Base-by-base conservation (phyloP, 1,140 invertebrate genomes). In the Drosophila parvula region DNA sequence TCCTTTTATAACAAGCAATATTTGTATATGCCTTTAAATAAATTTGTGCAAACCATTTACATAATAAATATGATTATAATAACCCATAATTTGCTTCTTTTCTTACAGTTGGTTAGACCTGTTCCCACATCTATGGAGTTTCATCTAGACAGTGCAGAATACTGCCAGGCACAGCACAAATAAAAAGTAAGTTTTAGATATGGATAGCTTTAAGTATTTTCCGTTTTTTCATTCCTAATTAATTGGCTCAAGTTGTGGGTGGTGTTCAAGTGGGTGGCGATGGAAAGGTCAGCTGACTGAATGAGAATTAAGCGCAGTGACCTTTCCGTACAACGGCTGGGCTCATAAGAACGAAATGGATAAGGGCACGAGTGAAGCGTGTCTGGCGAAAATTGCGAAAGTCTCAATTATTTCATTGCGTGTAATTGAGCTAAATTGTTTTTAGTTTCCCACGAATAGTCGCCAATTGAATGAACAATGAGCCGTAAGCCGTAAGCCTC, bases 91-190 rank as follows among this genome's bases (percentile, higher is more conserved):
- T 44, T 27, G 11, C 40, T 70, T 28, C 47, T 48, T 1, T 27
- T 12, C 8, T 81, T 92, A 5, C 79, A 92, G 91, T 78, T 92
- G 78, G 90, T 86, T 90, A 79, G 90, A 91, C 91, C 90, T 91
- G 91, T 95, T 93, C 94, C 95, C 94, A 96, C 96, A 96, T 97
- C 97, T 96, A 98, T 98, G 97, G 97, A 98, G 97, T 98, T 98
- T 96, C 96, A 97, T 94, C 95, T 97, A 95, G 96, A 97, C 94
- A 97, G 96, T 94, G 96, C 96, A 94, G 96, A 98, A 94, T 97
- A 97, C 94, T 98, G 97, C 96, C 97, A 98, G 95, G 97, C 96
- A 93, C 96, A 97, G 96, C 96, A 97, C 96, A 97, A 97, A 97
- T 97, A 97, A 95, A 95, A 92, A 92, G 91, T 91, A 71, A 91